These are phyloP conservation scores for Gortyna flavago DNA, from an alignment of 2,888 invertebrate species.

Conservation along the genomic window DNA sequence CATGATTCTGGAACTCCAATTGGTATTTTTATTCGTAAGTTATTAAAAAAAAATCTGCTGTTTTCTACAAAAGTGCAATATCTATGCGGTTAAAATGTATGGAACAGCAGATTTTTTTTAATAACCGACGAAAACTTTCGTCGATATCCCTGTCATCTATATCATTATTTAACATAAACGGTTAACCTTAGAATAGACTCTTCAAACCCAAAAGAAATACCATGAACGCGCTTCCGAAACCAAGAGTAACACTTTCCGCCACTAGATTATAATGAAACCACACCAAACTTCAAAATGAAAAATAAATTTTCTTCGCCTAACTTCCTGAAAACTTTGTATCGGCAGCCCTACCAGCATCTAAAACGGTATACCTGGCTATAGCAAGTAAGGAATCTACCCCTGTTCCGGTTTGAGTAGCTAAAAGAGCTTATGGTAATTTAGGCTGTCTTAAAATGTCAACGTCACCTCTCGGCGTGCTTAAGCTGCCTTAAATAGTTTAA, in stretches of 20 bases:
- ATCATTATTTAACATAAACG: not conserved
- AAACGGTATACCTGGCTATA: constrained; percentile 38
- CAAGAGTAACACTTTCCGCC: too few relatives aligned
- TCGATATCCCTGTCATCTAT: too few relatives aligned
- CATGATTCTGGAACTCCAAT: too few relatives aligned
- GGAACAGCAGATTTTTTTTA: too few relatives aligned
- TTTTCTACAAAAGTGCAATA: too few relatives aligned
- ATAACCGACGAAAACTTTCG: too few relatives aligned
- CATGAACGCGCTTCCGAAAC: too few relatives aligned
- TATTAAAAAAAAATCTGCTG: too few relatives aligned
- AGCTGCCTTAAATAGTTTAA: constrained; percentile 48
- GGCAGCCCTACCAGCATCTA: constrained; percentile 52
- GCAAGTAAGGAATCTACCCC: constrained; percentile 34
- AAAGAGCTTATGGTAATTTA: constrained; percentile 64
- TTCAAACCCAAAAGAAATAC: too few relatives aligned
- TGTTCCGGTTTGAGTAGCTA: constrained; percentile 53
- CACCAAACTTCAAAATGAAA: not conserved
- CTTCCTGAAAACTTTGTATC: constrained; percentile 26
- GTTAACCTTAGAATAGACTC: not conserved
- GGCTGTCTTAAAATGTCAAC: constrained; percentile 58
- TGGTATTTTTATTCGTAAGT: too few relatives aligned
- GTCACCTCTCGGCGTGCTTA: constrained; percentile 41
- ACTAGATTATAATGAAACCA: too few relatives aligned
- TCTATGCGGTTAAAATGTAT: too few relatives aligned
- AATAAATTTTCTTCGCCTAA: not conserved